Base-by-base conservation (phyloP, 2,888 invertebrate species). In the Drosophila birchii region DNA sequence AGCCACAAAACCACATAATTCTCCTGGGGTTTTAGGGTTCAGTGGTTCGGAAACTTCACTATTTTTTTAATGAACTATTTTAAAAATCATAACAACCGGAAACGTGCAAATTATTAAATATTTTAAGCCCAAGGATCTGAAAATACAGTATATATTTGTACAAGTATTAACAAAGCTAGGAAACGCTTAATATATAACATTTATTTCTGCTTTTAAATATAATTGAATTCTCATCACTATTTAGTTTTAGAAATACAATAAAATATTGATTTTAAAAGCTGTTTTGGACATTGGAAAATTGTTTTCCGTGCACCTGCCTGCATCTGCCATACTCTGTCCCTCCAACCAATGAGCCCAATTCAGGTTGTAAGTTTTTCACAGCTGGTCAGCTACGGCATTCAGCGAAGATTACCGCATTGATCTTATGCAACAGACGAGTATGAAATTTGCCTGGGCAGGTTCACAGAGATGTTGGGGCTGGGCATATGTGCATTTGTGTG, bases 401-500 rank as follows among this genome's bases (percentile, higher is more conserved):
- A 38, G 36, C 47, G 72, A 76, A 80, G 71, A 82, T 84, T 88
- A 86, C 85, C 75, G 70, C 87, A 88, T 79, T 61, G 38, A 23
- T 63, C 58, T 88, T 84, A 88, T 84, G 84, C 78, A 84, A 84
- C 69, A 57, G 71, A 63, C 61, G 63, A 71, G 79, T 66, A 83
- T 83, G 75, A 77, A 83, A 80, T 79, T 80, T 75, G 87, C 83
- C 62, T 62, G 78, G 49, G 38, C 39, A 56, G 70, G 59, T 47
- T 70, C 57, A 29, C 56, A 69, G 68, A 80, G 75, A 81, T 75
- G 75, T 87, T 70, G 86, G 70, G 62, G 68, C 59, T 72, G 69
- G 75, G 26, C 23, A 47, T 39, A 38, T 16, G 12, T 20, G 36
- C 12, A 41, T 3, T 41, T 26, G 16, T 45, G 7, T 20, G 2